A percentile compares a stretch with the other conserved stretches of the same genome.
phyloP scores from a whole-genome alignment of 1,140 invertebrate species.

The Drosophila kohkoa region DNA sequence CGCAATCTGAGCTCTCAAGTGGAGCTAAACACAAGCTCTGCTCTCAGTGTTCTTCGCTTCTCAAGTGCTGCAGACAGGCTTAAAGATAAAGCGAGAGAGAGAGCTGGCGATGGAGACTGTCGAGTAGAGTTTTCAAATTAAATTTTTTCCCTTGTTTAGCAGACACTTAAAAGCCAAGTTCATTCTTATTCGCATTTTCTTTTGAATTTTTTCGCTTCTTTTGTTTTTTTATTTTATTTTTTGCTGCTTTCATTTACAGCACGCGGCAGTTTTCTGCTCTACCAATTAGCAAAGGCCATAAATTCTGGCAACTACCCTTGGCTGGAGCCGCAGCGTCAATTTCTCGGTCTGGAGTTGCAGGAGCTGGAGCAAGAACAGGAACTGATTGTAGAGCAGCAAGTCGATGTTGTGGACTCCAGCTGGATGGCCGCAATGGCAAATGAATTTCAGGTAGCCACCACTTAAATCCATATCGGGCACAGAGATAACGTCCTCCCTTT shows the following conservation, averaged over 20 bases:
- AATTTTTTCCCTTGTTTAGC: conserved; percentile 55
- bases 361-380: conserved; percentile 43
- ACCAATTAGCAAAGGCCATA: conserved; percentile 79
- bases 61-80: conserved; percentile 8
- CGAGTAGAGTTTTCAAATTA: conserved; percentile 43
- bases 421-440: conserved; percentile 75
- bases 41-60: neutral
- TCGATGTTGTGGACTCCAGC: conserved; percentile 67
- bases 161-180: conserved; percentile 56
- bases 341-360: conserved; percentile 29
- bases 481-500: conserved; percentile 43
- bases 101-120: neutral
- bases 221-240: neutral
- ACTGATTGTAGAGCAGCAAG: conserved; percentile 36
- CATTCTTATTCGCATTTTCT: conserved; percentile 17
- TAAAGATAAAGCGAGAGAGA: neutral
- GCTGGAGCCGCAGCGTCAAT: conserved; percentile 25
- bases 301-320: conserved; percentile 58
- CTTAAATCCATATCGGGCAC: conserved; percentile 42
- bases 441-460: conserved; percentile 73
- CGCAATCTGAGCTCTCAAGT: conserved; percentile 27
- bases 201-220: conserved; percentile 15
- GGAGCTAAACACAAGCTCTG: neutral
- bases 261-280: conserved; percentile 71
- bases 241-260: conserved; percentile 31